Base-by-base conservation (phyloP, 2,888 invertebrate species). In the Hirtodrosophila cameraria region DNA sequence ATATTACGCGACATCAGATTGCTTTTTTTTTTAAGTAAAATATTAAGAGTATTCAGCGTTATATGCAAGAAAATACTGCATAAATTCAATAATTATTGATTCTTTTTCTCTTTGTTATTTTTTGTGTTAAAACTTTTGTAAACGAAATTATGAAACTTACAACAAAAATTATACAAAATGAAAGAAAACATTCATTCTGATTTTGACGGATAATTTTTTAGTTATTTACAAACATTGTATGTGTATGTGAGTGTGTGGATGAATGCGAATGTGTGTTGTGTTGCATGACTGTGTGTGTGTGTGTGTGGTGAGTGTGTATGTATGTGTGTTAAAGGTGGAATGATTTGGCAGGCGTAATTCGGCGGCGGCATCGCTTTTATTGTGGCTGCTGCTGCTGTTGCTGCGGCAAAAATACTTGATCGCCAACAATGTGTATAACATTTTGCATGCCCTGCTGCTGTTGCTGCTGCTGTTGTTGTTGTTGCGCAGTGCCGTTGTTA, bases 381-480 rank as follows among this genome's bases (percentile, higher is more conserved):
- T 59, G 61, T 11, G 57, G 52, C 41, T 73, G 67, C 52, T 61
- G 55, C 42, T 73, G 82, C 39, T 74, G 84, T 39, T 67, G 85
- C 57, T 67, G 83, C 52, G 70, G 84, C 66, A 75, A 42, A 50
- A 68, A 88, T 36, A 89, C 82, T 58, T 89, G 88, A 62, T 89
- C 88, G 64, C 86, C 88, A 42, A 89, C 88, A 73, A 89, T 88
- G 52, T 88, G 88, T 74, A 88, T 88, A 54, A 88, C 89, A 78
- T 88, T 89, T 76, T 87, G 88, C 81, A 85, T 83, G 59, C 73
- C 71, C 46, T 69, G 76, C 48, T 76, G 73, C n/a, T 73, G 57
- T 39, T 57, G 78, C 41, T 69, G 74, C 30, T 53, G 72, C 8
- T 60, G 74, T 28, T 64, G 48, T 49, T 46, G 73, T 36, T 59